Evolutionary conservation across 2,888 invertebrate species (phyloP).

Genomic region (Thalpophila matura): DNA sequence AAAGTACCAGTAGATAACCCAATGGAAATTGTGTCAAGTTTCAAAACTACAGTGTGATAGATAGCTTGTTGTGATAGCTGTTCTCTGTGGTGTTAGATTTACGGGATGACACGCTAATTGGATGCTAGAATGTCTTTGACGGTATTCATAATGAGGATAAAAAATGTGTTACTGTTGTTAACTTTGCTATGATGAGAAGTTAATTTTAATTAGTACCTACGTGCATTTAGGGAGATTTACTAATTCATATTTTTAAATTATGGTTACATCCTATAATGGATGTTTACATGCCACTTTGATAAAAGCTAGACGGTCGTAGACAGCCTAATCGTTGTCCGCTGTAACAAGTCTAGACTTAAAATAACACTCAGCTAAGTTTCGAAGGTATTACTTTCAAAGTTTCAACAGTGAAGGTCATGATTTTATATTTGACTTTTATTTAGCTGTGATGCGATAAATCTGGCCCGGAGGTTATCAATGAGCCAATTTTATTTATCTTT

Average conservation of each 20-base stretch:
- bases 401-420: conserved; percentile 20
- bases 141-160: conserved; percentile 37
- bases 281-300: not conserved
- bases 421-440: conserved; percentile 32
- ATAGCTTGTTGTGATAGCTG: conserved; percentile 36
- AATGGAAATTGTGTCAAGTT: conserved; percentile 39
- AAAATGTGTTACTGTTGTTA: conserved; percentile 33
- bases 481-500: conserved; percentile 27
- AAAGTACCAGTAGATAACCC: not conserved
- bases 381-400: conserved; percentile 2
- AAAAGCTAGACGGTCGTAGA: not conserved
- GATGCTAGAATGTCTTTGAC: conserved; percentile 44
- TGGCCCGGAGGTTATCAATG: conserved; percentile 44
- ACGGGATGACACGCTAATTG: conserved; percentile 46
- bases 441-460: conserved; percentile 23
- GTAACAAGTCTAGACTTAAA: conserved; percentile 6
- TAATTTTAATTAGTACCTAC: not conserved
- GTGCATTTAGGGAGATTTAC: too few species aligned
- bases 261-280: not conserved
- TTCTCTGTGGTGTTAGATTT: conserved; percentile 43
- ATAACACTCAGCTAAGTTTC: not conserved
- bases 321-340: too few species aligned
- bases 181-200: conserved; percentile 8
- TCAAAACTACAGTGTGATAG: conserved; percentile 30
- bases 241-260: too few species aligned